Evolutionary conservation across 2,797 vertebrate species (phyloP).

Genomic region (Epinephelus coioides): DNA sequence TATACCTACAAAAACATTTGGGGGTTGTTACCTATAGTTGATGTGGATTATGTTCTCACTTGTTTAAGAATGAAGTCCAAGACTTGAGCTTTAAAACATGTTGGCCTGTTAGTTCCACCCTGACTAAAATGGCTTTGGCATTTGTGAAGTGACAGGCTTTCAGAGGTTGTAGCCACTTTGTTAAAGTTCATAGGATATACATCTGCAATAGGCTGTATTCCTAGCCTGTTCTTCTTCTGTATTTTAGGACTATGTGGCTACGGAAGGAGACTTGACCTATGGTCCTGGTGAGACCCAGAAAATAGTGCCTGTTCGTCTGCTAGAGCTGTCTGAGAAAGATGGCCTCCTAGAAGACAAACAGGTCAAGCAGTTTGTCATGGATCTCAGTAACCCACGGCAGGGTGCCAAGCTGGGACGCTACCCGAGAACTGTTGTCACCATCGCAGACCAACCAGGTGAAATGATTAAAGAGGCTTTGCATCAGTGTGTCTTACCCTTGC

Average conservation of each 20-base stretch:
- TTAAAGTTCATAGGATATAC: too few relatives aligned
- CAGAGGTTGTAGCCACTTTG: neutral
- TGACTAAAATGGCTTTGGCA: neutral
- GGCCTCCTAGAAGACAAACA: slow-evolving; percentile 89
- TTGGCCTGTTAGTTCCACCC: neutral
- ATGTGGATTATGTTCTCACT: neutral
- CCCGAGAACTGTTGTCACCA: slow-evolving; percentile 91
- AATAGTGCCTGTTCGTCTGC: slow-evolving; percentile 89
- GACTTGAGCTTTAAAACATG: neutral
- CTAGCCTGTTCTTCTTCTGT: slow-evolving; percentile 15
- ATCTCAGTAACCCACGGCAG: slow-evolving; percentile 92
- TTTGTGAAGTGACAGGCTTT: neutral
- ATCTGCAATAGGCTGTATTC: neutral
- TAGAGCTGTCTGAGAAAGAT: slow-evolving; percentile 92
- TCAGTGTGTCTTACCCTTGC: neutral
- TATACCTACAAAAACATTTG: neutral
- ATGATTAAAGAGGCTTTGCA: neutral
- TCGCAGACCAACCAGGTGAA: slow-evolving; percentile 89
- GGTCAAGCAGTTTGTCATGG: slow-evolving; percentile 92
- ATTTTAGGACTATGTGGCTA: slow-evolving; percentile 90
- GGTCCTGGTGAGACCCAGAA: slow-evolving; percentile 92
- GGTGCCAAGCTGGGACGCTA: slow-evolving; percentile 93
- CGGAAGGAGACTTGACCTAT: slow-evolving; percentile 93
- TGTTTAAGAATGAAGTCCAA: neutral
- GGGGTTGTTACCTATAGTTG: neutral